Evolutionary conservation across 2,797 vertebrate genomes (phyloP).

Genomic region (Paramormyrops hopkinsi): DNA sequence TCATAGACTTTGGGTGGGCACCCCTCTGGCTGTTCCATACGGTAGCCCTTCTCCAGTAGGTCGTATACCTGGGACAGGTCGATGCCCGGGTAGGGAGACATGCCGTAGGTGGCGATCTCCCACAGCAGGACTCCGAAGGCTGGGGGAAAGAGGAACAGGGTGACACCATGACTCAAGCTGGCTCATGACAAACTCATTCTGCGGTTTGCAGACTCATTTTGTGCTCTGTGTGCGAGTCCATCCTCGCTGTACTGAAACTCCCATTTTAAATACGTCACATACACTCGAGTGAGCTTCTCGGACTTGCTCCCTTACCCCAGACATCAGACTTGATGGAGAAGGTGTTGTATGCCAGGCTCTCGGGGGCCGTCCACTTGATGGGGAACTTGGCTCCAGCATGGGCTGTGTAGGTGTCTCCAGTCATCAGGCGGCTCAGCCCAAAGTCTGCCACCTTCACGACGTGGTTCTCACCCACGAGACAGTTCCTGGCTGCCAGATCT

Average conservation of each 20-base stretch:
- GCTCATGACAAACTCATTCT: not conserved
- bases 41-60: slow-evolving; percentile 94
- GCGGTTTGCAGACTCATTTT: slow-evolving; percentile 33
- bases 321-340: slow-evolving; percentile 29
- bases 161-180: not conserved
- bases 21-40: slow-evolving; percentile 97
- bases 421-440: slow-evolving; percentile 92
- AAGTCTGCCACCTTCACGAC: slow-evolving; percentile 98
- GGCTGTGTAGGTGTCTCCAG: slow-evolving; percentile 94
- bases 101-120: slow-evolving; percentile 98
- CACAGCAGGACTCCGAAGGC: slow-evolving; percentile 94
- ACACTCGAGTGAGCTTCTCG: not conserved
- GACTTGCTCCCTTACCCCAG: slow-evolving; percentile 18
- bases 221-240: not conserved
- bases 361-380: slow-evolving; percentile 97
- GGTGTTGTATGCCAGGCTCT: slow-evolving; percentile 96
- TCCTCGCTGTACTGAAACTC: not conserved
- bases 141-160: slow-evolving; percentile 39
- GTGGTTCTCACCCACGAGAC: slow-evolving; percentile 93
- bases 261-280: slow-evolving; percentile 65
- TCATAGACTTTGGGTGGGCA: slow-evolving; percentile 98
- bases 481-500: slow-evolving; percentile 95
- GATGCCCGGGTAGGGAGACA: slow-evolving; percentile 97
- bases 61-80: slow-evolving; percentile 98
- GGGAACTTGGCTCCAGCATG: slow-evolving; percentile 98